Conservation (phyloP, 2,113 vertebrate species). For the Toxostoma redivivum region DNA sequence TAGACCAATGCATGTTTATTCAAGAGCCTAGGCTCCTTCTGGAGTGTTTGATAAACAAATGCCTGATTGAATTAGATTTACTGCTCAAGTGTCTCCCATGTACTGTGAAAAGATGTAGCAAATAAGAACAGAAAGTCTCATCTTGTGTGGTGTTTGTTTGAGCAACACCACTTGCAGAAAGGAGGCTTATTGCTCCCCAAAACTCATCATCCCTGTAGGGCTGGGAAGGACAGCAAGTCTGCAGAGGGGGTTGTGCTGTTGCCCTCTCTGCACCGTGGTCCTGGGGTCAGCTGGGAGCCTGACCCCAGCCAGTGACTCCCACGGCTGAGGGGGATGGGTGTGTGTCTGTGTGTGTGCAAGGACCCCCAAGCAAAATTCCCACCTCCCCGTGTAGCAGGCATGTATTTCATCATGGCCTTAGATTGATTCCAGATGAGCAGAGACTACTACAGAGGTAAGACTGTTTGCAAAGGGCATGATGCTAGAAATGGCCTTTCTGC, state of each 20-base stretch:
- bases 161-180: not conserved
- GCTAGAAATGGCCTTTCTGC: not conserved
- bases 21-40: not conserved
- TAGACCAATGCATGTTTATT: not conserved
- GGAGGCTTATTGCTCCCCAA: not conserved
- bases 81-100: not conserved
- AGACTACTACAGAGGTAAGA: not conserved
- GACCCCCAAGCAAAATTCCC: not conserved
- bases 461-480: not conserved
- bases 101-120: not conserved
- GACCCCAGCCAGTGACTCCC: not conserved
- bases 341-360: not conserved
- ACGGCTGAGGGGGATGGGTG: accelerated
- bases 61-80: not conserved
- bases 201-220: not conserved
- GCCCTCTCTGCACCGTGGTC: not conserved
- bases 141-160: not conserved
- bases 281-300: not conserved
- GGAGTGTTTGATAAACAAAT: conserved; percentile 16
- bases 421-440: conserved; percentile 34
- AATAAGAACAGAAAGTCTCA: not conserved
- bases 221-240: not conserved
- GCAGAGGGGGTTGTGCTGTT: not conserved
- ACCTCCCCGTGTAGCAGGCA: not conserved
- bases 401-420: not conserved